Percentiles rank a stretch among this genome's conserved stretches.
phyloP scores from a whole-genome alignment of 2,113 vertebrate species.

The Pituophis catenifer region DNA sequence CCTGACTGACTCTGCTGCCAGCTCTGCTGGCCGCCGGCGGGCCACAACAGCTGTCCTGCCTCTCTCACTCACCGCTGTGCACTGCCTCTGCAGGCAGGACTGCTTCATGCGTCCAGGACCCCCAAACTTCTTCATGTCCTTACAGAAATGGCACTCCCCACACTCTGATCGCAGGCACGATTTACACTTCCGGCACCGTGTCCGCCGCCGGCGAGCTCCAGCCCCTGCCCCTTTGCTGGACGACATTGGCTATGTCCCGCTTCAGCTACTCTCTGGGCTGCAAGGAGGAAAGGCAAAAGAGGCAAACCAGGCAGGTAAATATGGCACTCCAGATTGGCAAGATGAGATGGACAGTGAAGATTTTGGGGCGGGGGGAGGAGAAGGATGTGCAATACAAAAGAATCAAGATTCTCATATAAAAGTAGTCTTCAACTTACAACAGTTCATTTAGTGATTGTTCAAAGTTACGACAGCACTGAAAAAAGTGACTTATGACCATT shows the following conservation, averaged over 20 bases:
- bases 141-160: slow-evolving; percentile 92
- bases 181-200: slow-evolving; percentile 89
- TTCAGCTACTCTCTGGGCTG: slow-evolving; percentile 73
- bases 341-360: fast-evolving
- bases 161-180: slow-evolving; percentile 90
- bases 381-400: neutral
- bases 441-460: neutral
- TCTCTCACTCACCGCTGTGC: slow-evolving; percentile 80
- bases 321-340: neutral
- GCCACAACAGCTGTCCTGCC: too few relatives aligned
- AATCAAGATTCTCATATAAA: neutral
- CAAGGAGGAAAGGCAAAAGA: slow-evolving; percentile 6
- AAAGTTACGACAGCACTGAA: neutral
- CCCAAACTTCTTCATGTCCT: slow-evolving; percentile 95
- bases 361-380: fast-evolving
- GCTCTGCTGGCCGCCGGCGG: too few relatives aligned
- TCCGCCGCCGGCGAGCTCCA: slow-evolving; percentile 86
- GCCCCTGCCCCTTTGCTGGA: slow-evolving; percentile 83
- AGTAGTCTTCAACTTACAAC: neutral
- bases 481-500: neutral
- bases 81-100: slow-evolving; percentile 90
- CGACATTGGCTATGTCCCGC: slow-evolving; percentile 83
- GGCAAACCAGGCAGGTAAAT: neutral
- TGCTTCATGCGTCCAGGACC: slow-evolving; percentile 93
- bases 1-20: too few relatives aligned